Conservation (phyloP, 2,113 vertebrate genomes). For the Pteropus alecto region DNA sequence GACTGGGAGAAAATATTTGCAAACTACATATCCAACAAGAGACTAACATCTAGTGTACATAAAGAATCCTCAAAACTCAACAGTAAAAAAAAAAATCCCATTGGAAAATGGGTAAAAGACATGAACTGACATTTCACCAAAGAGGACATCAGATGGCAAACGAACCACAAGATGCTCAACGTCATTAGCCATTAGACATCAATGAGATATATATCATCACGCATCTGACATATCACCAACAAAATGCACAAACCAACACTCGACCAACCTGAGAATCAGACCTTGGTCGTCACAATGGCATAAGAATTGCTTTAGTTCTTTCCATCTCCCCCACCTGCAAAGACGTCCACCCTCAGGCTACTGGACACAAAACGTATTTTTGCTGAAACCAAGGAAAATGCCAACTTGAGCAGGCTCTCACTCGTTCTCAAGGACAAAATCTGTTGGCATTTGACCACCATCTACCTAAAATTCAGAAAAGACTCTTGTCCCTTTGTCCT, state of each 20-base stretch:
- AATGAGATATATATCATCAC: fast-evolving
- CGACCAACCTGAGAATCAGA: neutral
- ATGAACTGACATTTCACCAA: neutral
- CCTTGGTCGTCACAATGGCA: fast-evolving
- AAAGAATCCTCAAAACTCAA: neutral
- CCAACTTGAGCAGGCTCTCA: neutral
- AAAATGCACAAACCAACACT: neutral
- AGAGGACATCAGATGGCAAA: neutral
- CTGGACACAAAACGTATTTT: neutral
- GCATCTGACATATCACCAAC: fast-evolving
- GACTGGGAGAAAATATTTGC: neutral
- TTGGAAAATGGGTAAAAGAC: neutral
- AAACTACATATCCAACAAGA: neutral
- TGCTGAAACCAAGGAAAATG: neutral
- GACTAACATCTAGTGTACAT: neutral
- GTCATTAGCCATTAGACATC: neutral
- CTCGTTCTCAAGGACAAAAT: neutral
- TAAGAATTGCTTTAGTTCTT: fast-evolving
- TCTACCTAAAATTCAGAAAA: neutral
- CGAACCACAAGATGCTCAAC: neutral
- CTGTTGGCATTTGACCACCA: neutral
- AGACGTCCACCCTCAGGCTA: neutral
- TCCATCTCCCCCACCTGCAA: neutral
- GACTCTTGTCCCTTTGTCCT: neutral
- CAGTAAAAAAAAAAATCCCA: neutral